Evolutionary conservation across 1,140 invertebrate genomes (phyloP), one percentile per base, ranked within the genome.

Genomic region (Streblospio benedicti): DNA sequence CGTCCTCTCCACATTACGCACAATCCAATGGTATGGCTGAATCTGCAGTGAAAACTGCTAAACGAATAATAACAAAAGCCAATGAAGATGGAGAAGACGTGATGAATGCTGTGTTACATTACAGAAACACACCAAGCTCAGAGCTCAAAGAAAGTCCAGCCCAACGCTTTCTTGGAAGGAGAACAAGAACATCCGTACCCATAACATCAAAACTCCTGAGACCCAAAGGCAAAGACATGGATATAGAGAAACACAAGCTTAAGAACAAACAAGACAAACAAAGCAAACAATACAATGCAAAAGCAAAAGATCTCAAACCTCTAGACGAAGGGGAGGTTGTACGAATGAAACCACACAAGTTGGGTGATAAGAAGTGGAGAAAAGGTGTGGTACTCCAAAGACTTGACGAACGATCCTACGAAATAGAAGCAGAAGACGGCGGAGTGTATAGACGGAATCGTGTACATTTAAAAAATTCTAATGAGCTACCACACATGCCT

Each of bases 51-150:
- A 47, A 47, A 9, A 47, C 45, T 16, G 45, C 5, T 6, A 4
- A 47, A 12, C 25, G 45, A 2, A 2, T 47, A 12, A 27, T 47
- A 23, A 47, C 43, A 6, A 44, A 44, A 23, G 18, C 18, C 25
- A 44, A 44, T 20, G 43, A 44, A 44, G 43, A 44, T 44, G 43
- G 43, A 44, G 43, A 41, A 2, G 60, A 65, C 41, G 45, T n/a
- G 4, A 53, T 54, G 58, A 33, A 44, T 14, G 53, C 61, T 9
- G 28, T 67, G 27, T 33, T 67, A 6, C 49, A 51, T 5, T 60
- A 59, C 50, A 30, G 64, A 1, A 41, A 63, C 45, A 64, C 64
- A 20, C 61, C 66, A 18, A 33, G 38, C 18, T 18, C 35, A 57
- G 35, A 35, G 4, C 18, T 57, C 12, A 23, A 18, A 25, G 25